A percentile compares a stretch with the other conserved stretches of the same genome.
Conservation (phyloP, 1,140 invertebrate genomes). For the Neocloeon triangulifer region DNA sequence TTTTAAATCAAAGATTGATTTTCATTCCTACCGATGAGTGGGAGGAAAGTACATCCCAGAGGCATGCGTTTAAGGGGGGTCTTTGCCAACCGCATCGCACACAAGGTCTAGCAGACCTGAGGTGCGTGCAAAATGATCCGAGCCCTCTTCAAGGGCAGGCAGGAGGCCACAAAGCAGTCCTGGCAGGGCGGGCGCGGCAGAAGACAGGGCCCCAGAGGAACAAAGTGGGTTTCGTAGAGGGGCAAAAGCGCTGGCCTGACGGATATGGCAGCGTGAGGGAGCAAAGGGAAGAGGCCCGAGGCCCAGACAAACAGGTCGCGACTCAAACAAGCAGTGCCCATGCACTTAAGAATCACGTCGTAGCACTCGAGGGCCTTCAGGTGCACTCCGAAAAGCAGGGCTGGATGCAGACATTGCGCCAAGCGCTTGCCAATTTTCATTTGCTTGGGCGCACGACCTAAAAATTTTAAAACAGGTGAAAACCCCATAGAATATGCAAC, state of each 20-base stretch:
- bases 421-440: conserved; percentile 82
- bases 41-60: conserved; percentile 75
- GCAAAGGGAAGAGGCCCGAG: conserved; percentile 66
- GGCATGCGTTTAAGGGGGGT: conserved; percentile 67
- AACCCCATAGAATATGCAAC: no score
- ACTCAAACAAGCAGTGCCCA: conserved; percentile 59
- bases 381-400: conserved; percentile 77
- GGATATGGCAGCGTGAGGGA: conserved; percentile 78
- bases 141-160: conserved; percentile 73
- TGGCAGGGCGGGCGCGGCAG: conserved; percentile 63
- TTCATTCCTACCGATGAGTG: no score
- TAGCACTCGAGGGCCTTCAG: conserved; percentile 85
- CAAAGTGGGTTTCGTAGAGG: conserved; percentile 85
- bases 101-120: conserved; percentile 56
- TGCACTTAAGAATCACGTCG: conserved; percentile 79
- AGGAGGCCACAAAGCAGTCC: conserved; percentile 70
- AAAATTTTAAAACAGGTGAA: conserved; percentile 1
- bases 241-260: conserved; percentile 59
- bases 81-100: conserved; percentile 51
- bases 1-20: no score
- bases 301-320: conserved; percentile 69
- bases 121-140: conserved; percentile 74
- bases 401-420: conserved; percentile 89
- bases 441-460: conserved; percentile 70
- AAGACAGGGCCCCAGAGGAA: conserved; percentile 57